Percentiles rank a stretch among this genome's conserved stretches.
Conservation (phyloP, 2,888 invertebrate genomes). For the Biston stratarius region DNA sequence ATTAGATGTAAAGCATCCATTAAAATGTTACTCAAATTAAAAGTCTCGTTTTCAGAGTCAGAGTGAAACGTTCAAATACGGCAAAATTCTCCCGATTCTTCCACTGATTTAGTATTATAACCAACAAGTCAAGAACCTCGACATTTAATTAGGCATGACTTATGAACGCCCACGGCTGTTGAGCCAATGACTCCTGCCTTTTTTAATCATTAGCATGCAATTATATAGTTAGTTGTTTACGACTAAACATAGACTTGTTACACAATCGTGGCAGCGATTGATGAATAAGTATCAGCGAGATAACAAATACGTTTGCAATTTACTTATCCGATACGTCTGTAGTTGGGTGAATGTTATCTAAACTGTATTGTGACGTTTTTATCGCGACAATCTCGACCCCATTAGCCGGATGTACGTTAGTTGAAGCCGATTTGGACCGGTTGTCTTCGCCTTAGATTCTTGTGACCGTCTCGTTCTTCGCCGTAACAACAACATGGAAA, state of each 20-base stretch:
- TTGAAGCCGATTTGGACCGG: constrained; percentile 57
- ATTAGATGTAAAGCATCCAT: no score
- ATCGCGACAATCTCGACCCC: constrained; percentile 50
- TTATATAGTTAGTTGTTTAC: constrained; percentile 53
- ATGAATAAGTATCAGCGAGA: constrained; percentile 31
- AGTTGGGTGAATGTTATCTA: constrained; percentile 29
- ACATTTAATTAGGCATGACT: constrained; percentile 79
- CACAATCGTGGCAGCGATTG: constrained; percentile 33
- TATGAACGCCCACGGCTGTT: constrained; percentile 74
- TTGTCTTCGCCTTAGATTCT: constrained; percentile 41
- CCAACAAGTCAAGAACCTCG: constrained; percentile 75
- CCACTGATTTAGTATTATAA: constrained; percentile 50
- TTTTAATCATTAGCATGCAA: constrained; percentile 74
- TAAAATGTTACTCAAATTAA: no score
- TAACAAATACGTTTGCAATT: constrained; percentile 28
- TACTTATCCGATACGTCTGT: constrained; percentile 10
- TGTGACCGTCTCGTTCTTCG: constrained; percentile 23
- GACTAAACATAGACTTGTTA: constrained; percentile 38
- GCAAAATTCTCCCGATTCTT: constrained; percentile 26
- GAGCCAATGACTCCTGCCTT: constrained; percentile 75
- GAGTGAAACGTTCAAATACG: background rate
- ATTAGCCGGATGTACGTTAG: constrained; percentile 67
- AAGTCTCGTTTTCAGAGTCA: background rate
- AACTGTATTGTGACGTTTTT: constrained; percentile 58
- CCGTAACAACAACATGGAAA: constrained; percentile 12